These are phyloP conservation scores for Gallinago nigripennis DNA, from an alignment of 2,797 vertebrate species.

Conservation along the genomic window DNA sequence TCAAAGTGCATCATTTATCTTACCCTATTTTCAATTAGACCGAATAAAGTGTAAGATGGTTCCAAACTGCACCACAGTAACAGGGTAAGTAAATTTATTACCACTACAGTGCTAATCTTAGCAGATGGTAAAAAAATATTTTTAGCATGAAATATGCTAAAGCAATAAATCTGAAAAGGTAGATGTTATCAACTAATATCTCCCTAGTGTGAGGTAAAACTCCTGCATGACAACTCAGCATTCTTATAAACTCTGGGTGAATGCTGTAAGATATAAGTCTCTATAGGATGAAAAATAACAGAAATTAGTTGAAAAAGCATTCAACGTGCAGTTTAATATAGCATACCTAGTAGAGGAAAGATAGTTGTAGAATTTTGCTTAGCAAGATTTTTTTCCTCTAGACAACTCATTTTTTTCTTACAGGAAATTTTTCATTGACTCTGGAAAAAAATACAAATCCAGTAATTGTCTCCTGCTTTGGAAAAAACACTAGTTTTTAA, in stretches of 20 bases:
- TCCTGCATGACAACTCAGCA: conserved; percentile 74
- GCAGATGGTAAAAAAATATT: conserved; percentile 80
- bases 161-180: conserved; percentile 82
- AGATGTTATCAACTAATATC: conserved; percentile 80
- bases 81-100: conserved; percentile 81
- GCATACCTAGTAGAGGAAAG: not conserved
- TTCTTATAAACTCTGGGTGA: conserved; percentile 68
- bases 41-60: conserved; percentile 70
- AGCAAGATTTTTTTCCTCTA: conserved; percentile 27
- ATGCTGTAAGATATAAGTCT: conserved; percentile 35
- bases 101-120: conserved; percentile 82
- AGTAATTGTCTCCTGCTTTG: not conserved
- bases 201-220: conserved; percentile 79
- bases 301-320: conserved; percentile 60
- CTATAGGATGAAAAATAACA: conserved; percentile 58
- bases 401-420: not conserved
- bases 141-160: conserved; percentile 82
- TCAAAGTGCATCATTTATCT: conserved; percentile 83
- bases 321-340: not conserved
- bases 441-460: conserved; percentile 14
- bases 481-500: not conserved
- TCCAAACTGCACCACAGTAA: conserved; percentile 79
- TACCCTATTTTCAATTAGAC: conserved; percentile 82
- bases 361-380: conserved; percentile 22
- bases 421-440: conserved; percentile 30